phyloP scores from a whole-genome alignment of 1,140 invertebrate genomes.

The Magallana gigas region DNA sequence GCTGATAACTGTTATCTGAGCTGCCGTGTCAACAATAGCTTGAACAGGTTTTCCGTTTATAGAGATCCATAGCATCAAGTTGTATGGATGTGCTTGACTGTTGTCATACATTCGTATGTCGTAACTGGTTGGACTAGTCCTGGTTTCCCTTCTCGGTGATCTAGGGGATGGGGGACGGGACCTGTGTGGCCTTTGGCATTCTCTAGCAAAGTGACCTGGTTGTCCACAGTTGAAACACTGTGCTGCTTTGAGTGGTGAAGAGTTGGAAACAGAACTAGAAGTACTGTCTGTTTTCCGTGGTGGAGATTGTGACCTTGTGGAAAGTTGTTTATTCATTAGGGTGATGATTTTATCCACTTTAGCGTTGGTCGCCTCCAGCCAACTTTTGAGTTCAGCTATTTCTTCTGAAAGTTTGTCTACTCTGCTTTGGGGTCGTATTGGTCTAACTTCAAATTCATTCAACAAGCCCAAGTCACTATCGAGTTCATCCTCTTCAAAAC shows the following conservation, averaged over 20 bases:
- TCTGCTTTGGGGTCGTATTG: neutral
- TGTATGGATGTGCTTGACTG: neutral
- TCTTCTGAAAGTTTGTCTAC: slow-evolving; percentile 8
- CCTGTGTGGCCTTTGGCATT: neutral
- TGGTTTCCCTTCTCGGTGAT: neutral
- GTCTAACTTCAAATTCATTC: neutral
- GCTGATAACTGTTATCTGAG: neutral
- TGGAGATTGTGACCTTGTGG: neutral
- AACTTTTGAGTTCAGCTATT: neutral
- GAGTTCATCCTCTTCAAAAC: neutral
- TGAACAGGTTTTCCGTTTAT: slow-evolving; percentile 4
- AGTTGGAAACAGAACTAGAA: no score
- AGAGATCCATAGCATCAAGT: neutral
- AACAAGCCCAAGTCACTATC: neutral
- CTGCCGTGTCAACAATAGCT: slow-evolving; percentile 22
- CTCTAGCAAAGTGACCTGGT: slow-evolving; percentile 34
- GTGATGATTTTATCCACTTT: no score
- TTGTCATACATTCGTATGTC: neutral
- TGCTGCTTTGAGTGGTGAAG: neutral
- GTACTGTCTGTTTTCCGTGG: neutral
- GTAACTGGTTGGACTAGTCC: neutral
- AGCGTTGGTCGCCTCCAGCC: no score
- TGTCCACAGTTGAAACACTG: neutral
- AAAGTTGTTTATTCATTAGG: no score
- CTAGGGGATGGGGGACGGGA: neutral